A percentile compares a stretch with the other conserved stretches of the same genome.
Conservation (phyloP, 2,797 vertebrate genomes). For the Pristis pectinata region DNA sequence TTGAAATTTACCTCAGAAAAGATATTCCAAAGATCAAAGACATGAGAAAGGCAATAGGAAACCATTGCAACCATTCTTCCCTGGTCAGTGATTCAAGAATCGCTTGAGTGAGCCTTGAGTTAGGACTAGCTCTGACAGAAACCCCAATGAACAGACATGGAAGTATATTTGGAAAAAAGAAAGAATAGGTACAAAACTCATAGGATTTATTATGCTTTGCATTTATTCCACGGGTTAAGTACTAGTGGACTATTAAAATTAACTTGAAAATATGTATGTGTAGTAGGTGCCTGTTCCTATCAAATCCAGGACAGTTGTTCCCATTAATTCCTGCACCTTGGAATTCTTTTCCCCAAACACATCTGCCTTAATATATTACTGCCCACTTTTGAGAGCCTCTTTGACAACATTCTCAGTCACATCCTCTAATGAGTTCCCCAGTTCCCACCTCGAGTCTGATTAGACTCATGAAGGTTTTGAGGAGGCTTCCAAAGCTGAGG, state of each 20-base stretch:
- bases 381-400: background rate
- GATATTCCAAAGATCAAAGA: background rate
- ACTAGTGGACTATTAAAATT: background rate
- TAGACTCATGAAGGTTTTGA: background rate
- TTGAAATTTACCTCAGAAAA: background rate
- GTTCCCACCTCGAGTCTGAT: background rate
- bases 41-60: background rate
- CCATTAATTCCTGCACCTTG: background rate
- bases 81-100: background rate
- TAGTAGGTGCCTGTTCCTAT: background rate
- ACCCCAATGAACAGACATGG: too few relatives aligned
- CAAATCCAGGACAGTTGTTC: background rate
- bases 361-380: background rate
- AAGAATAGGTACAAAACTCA: background rate
- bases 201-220: background rate
- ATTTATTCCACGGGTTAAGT: background rate
- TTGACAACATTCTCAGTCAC: background rate
- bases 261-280: background rate
- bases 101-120: too few relatives aligned
- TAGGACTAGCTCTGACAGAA: too few relatives aligned
- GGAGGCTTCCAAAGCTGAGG: background rate
- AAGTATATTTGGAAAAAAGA: too few relatives aligned
- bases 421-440: background rate
- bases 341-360: background rate
- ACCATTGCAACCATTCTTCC: background rate